These are phyloP conservation scores for Meda fulgida DNA, from an alignment of 2,797 vertebrate species.

Conservation along the genomic window DNA sequence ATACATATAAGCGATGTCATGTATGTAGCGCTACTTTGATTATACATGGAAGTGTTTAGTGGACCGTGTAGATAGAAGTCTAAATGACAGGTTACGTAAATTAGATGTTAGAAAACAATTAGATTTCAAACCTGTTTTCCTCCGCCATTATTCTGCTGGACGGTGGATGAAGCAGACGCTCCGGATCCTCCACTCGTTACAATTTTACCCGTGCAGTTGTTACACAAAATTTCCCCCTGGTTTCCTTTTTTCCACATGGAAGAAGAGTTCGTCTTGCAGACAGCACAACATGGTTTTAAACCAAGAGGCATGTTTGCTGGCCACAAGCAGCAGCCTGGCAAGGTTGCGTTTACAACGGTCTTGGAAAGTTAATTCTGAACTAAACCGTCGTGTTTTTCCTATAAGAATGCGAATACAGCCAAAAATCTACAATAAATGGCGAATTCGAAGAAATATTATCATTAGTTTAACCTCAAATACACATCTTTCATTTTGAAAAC, in stretches of 20 bases:
- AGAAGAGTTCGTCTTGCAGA: constrained; percentile 93
- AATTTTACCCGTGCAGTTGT: constrained; percentile 89
- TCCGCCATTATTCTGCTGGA: constrained; percentile 84
- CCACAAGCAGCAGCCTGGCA: neutral
- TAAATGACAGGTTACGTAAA: neutral
- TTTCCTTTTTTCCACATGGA: constrained; percentile 98
- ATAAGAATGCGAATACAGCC: neutral
- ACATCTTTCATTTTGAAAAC: constrained; percentile 24
- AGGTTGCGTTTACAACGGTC: neutral
- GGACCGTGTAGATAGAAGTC: neutral
- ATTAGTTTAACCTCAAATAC: neutral
- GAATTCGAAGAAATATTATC: neutral
- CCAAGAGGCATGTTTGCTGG: constrained; percentile 87
- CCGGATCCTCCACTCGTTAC: constrained; percentile 68
- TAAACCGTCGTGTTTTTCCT: neutral
- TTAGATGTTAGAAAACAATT: neutral
- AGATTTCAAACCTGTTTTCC: constrained; percentile 81
- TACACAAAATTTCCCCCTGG: constrained; percentile 94
- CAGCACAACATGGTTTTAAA: constrained; percentile 91
- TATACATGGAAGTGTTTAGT: neutral
- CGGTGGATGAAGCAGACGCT: constrained; percentile 78
- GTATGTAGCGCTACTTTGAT: neutral
- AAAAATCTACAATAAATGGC: neutral
- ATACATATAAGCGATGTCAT: neutral
- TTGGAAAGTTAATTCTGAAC: neutral